Base-by-base conservation (phyloP, 2,113 vertebrate genomes). In the Gnathochromis pfefferi region DNA sequence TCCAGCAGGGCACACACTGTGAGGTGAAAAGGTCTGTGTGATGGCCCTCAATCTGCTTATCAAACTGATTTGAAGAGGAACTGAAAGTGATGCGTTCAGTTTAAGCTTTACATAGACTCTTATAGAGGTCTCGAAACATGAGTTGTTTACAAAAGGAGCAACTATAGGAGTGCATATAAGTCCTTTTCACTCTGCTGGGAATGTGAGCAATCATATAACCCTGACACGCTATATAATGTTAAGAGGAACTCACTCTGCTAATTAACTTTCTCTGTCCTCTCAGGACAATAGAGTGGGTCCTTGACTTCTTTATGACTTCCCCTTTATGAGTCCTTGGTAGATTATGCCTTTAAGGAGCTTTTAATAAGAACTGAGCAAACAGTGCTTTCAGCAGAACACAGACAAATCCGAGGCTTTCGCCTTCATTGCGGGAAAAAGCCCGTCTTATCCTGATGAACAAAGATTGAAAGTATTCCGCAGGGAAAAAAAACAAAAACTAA, bases 291-390 rank as follows among this genome's bases (percentile, higher is more conserved):
- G 88, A 81, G 79, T 86, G 31, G 73, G 79, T 85, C 90, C 93
- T 93, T 81, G 80, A 89, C 94, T 94, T 86, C 91, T 95, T 95
- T 95, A 95, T 87, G 91, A 92, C 94, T 96, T 95, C 92, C 92
- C 82, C 78, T 93, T 94, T 93, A 91, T 82, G 92, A 90, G 91
- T 81, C 85, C 82, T 85, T 13, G 83, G 78, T 79, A 93, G 93
- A 93, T 89, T 90, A 84, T 87, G 85, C 82, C 89, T 87, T 94
- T 86, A 91, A 90, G 88, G 85, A 87, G 90, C 84, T 88, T 85
- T 93, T 95, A 92, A 94, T 95, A 95, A 93, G 90, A 86, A 87
- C 89, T 90, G 58, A 90, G 92, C 89, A 95, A 95, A 95, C 86
- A 92, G 65, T 83, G 87, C 87, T 90, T 94, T 95, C 88, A 90